Evolutionary conservation across 1,140 invertebrate genomes (phyloP), one percentile per base, ranked within the genome.

Genomic region (Anastrepha ludens): DNA sequence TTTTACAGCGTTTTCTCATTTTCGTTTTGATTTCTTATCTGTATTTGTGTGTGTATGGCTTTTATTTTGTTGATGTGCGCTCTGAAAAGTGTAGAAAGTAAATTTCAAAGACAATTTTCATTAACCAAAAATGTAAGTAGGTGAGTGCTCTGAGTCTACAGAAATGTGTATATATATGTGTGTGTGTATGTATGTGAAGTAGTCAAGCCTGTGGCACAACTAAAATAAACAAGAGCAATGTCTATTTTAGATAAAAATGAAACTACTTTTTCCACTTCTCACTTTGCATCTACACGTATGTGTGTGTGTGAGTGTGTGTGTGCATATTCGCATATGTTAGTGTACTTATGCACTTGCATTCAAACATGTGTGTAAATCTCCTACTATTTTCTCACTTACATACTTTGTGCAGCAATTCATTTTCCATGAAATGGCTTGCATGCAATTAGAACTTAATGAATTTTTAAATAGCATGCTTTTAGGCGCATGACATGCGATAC

Each of bases 391-490:
- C 74, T 81, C 74, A 81, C 47, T 55, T 55, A 17, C 47, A 17
- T 15, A 29, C 67, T 74, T 74, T 74, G 67, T 74, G 17, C 47
- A 81, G 74, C 47, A 81, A 74, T 13, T 74, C 67, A 47, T 74
- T 74, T 74, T 74, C 67, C 74, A 50, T 81, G 74, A 81, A 81
- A 81, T 81, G 47, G 74, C 74, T 81, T 81, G 74, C 74, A 81
- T 81, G 74, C 74, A 81, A 81, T 81, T 81, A 81, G 74, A 81
- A 55, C 47, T 50, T 81, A 81, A 81, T 81, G 74, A 81, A 81
- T 81, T 81, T 81, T 81, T 81, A 81, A 81, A 50, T 81, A 81
- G 74, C 47, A 81, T 81, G 74, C 74, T 81, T 81, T 81, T 81
- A 81, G 74, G 74, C 74, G 74, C 74, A 55, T 58, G 74, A 81